A percentile compares a stretch with the other conserved stretches of the same genome.
These are phyloP conservation scores for Calidris pugnax DNA, from an alignment of 2,113 vertebrate species.

Conservation along the genomic window DNA sequence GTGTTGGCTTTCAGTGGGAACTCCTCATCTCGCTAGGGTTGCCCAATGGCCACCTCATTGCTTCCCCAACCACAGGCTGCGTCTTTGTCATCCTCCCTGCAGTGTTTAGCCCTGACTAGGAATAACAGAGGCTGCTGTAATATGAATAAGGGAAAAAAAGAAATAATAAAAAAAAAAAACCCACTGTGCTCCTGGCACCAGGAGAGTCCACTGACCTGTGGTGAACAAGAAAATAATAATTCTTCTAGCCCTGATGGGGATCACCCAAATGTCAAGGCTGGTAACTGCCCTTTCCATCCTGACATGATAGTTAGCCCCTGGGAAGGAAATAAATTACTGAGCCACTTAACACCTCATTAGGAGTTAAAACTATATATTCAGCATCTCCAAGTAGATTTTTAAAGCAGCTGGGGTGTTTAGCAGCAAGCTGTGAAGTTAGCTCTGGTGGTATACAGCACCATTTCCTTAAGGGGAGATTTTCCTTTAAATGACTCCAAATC, in stretches of 20 bases:
- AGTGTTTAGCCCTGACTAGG: neutral
- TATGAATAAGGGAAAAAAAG: neutral
- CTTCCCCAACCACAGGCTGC: neutral
- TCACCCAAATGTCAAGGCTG: neutral
- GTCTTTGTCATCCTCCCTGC: neutral
- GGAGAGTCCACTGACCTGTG: neutral
- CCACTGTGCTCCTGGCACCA: neutral
- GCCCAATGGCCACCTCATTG: neutral
- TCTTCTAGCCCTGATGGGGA: neutral
- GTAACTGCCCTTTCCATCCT: slow-evolving; percentile 10
- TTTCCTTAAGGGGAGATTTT: neutral
- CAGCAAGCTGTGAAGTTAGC: neutral
- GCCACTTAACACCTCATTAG: slow-evolving; percentile 15
- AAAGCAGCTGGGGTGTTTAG: neutral
- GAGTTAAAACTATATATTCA: neutral
- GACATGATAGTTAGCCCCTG: neutral
- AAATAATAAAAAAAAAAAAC: neutral
- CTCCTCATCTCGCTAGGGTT: neutral
- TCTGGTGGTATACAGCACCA: neutral
- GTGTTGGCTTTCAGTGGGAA: neutral
- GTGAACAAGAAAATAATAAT: neutral
- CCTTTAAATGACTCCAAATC: neutral
- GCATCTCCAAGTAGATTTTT: neutral
- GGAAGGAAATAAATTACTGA: slow-evolving; percentile 5
- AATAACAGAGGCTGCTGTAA: neutral